Evolutionary conservation across 2,888 invertebrate genomes (phyloP).

Genomic region (Siphonodentalium dalli): DNA sequence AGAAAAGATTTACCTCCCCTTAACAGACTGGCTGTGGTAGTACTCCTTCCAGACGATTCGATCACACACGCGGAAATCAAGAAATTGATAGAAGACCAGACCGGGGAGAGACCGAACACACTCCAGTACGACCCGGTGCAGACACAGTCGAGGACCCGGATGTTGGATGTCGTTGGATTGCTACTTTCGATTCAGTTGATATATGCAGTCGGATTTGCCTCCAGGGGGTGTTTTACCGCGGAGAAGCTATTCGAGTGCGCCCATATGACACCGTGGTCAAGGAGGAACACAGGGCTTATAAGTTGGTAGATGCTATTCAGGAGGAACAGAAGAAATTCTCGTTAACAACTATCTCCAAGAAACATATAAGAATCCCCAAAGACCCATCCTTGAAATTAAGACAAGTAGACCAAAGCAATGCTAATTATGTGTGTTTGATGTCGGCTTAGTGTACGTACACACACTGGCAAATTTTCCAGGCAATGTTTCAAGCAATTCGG

Average conservation of each 20-base stretch:
- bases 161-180: slow-evolving; percentile 36
- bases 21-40: slow-evolving; percentile 32
- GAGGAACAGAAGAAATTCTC: slow-evolving; percentile 25
- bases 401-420: too few relatives aligned
- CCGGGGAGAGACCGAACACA: slow-evolving; percentile 20
- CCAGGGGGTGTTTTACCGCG: slow-evolving; percentile 31
- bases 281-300: slow-evolving; percentile 40
- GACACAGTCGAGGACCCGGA: slow-evolving; percentile 30
- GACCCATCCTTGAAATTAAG: too few relatives aligned
- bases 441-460: too few relatives aligned
- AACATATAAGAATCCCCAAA: too few relatives aligned
- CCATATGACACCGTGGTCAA: slow-evolving; percentile 35
- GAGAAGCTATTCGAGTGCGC: slow-evolving; percentile 27
- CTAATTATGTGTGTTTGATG: too few relatives aligned
- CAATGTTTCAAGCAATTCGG: too few relatives aligned
- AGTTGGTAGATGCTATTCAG: slow-evolving; percentile 28
- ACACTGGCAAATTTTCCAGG: too few relatives aligned
- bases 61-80: slow-evolving; percentile 32
- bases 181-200: slow-evolving; percentile 27
- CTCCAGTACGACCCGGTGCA: slow-evolving; percentile 38
- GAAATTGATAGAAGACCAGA: slow-evolving; percentile 28
- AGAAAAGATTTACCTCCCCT: slow-evolving; percentile 32
- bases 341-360: too few relatives aligned
- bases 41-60: slow-evolving; percentile 30
- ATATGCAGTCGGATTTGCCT: slow-evolving; percentile 23